Evolutionary conservation across 2,797 vertebrate genomes (phyloP), one percentile per base, ranked within the genome.

Genomic region (Phoebastria nigripes): DNA sequence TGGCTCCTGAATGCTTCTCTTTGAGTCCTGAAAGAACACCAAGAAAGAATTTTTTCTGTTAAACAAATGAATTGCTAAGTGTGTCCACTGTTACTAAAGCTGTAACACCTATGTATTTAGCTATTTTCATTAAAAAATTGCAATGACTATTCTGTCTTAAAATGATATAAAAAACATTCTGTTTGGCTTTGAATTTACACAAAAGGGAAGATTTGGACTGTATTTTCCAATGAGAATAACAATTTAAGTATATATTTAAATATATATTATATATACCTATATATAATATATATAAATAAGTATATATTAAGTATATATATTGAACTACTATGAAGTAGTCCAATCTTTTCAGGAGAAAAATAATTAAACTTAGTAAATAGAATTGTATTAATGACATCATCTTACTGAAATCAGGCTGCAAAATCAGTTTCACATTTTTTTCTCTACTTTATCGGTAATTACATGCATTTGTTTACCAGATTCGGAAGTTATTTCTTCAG

Each of bases 1-100:
- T 82, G 39, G 20, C 41, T 84, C 69, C 70, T 74, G 11, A 92
- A 96, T 87, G n/a, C 80, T 96, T 95, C 44, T 66, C 49, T 89
- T 94, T 93, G 74, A 80, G 79, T 74, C 20, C 44, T 73, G 58
- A 88, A 97, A 91, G 21, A 95, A 42, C 55, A 90, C 19, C 42
- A 67, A 93, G 52, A 95, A 97, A 93, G 39, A 87, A 96, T 92
- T 89, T 21, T 90, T 24, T 70, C 77, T 95, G 37, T 72, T 91
- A 96, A 94, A 77, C 17, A 47, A 94, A 52, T 88, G 21, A 74
- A 77, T 82, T 87, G 1, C 19, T 47, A 65, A 58, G 12, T 77
- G 70, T 88, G 65, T 84, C 82, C 11, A 69, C 24, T 87, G 16
- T 42, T 89, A 93, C 33, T 95, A 76, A 84, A 58, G 29, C 14